Conservation (phyloP, 2,888 invertebrate species). For the Agrochola litura region DNA sequence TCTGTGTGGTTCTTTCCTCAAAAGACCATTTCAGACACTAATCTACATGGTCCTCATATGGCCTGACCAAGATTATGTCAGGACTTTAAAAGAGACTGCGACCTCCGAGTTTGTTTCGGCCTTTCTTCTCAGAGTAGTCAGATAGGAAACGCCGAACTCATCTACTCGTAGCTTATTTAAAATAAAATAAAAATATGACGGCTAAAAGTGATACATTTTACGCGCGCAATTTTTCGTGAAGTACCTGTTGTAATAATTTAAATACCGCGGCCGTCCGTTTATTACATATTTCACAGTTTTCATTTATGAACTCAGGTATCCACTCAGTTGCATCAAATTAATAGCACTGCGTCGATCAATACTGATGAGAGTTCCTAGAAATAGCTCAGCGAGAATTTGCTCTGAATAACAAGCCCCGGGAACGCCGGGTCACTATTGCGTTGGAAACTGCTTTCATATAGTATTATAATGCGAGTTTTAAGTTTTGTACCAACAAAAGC, state of each 20-base stretch:
- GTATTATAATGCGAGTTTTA: not conserved
- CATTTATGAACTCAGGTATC: conserved; percentile 4
- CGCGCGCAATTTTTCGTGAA: not conserved
- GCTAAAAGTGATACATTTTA: too few relatives aligned
- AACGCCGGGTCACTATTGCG: not conserved
- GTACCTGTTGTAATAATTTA: not conserved
- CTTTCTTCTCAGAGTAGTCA: too few relatives aligned
- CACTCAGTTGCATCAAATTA: not conserved
- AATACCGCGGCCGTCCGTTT: not conserved
- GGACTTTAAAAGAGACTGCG: too few relatives aligned
- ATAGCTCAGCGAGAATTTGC: conserved; percentile 13
- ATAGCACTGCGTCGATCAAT: conserved; percentile 15
- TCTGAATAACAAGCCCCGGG: not conserved
- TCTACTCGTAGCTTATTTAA: too few relatives aligned
- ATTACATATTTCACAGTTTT: conserved; percentile 12
- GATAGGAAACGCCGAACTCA: too few relatives aligned
- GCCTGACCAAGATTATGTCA: too few relatives aligned
- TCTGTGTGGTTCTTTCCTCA: too few relatives aligned
- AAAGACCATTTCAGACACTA: too few relatives aligned
- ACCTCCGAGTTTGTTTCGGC: too few relatives aligned
- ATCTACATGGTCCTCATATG: too few relatives aligned
- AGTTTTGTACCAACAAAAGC: not conserved
- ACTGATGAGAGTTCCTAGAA: conserved; percentile 20
- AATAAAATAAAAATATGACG: too few relatives aligned
- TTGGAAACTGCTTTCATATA: conserved; percentile 6